A percentile compares a stretch with the other conserved stretches of the same genome.
These are phyloP conservation scores for Galendromus occidentalis DNA, from an alignment of 1,140 invertebrate species.

Conservation along the genomic window DNA sequence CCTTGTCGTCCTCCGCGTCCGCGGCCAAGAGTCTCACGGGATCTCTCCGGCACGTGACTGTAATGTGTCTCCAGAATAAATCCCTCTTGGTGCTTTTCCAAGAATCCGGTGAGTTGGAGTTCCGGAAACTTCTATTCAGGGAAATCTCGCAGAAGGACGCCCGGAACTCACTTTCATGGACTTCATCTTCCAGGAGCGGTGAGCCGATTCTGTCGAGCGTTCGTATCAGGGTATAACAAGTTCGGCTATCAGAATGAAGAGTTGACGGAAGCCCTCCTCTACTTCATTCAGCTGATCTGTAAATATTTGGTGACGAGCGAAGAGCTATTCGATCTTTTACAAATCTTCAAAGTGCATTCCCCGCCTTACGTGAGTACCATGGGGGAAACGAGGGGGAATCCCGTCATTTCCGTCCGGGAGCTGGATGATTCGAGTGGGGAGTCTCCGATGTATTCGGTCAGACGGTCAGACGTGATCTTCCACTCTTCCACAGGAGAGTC, in stretches of 20 bases:
- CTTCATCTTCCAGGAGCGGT: not conserved
- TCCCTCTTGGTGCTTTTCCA: not conserved
- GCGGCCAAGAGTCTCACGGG: not conserved
- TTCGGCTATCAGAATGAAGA: not conserved
- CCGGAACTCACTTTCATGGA: too few relatives aligned
- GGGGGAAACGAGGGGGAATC: too few relatives aligned
- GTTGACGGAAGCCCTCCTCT: not conserved
- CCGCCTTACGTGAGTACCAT: not conserved
- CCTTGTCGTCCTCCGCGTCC: not conserved
- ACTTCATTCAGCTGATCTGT: not conserved
- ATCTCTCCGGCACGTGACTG: not conserved
- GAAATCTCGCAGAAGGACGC: not conserved
- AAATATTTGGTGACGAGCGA: not conserved
- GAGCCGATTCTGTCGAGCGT: not conserved
- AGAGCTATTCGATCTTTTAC: not conserved
- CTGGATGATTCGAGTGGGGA: too few relatives aligned
- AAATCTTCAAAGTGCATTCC: not conserved
- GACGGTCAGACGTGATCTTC: too few relatives aligned
- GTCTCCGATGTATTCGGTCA: too few relatives aligned
- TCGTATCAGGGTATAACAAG: not conserved
- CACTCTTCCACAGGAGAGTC: not conserved
- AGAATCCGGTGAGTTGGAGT: not conserved
- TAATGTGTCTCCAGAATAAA: constrained; percentile 3
- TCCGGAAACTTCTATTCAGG: not conserved
- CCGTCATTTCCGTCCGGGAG: too few relatives aligned